These are phyloP conservation scores for Lycorma delicatula DNA, from an alignment of 1,140 invertebrate species.

Conservation along the genomic window DNA sequence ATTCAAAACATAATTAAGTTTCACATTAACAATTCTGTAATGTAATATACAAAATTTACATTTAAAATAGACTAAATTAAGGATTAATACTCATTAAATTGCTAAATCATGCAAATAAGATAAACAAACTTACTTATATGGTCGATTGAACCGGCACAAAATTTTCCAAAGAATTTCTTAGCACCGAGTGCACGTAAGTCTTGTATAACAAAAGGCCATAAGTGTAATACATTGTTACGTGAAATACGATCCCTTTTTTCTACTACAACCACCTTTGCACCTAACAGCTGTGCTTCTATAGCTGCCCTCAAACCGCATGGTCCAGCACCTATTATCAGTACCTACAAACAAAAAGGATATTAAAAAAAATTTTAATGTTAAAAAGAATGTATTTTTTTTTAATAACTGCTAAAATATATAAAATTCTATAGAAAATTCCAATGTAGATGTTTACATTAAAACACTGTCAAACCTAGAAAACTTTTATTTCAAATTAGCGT, in stretches of 20 bases:
- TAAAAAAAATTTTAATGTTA: neutral
- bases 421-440: too few relatives aligned
- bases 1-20: neutral
- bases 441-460: too few relatives aligned
- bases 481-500: too few relatives aligned
- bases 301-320: slow-evolving; percentile 91
- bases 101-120: too few relatives aligned
- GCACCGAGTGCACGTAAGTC: slow-evolving; percentile 90
- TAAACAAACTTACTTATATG: slow-evolving; percentile 78
- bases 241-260: slow-evolving; percentile 90
- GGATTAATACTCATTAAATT: neutral
- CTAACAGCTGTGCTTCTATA: slow-evolving; percentile 93
- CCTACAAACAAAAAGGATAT: slow-evolving; percentile 35
- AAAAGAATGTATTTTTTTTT: too few relatives aligned
- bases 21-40: neutral
- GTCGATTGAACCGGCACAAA: slow-evolving; percentile 96
- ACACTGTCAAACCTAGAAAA: too few relatives aligned
- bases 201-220: slow-evolving; percentile 98
- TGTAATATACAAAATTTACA: neutral
- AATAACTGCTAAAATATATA: too few relatives aligned
- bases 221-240: slow-evolving; percentile 94
- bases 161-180: slow-evolving; percentile 99
- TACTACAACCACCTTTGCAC: slow-evolving; percentile 88
- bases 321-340: slow-evolving; percentile 89
- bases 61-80: neutral